A percentile compares a stretch with the other conserved stretches of the same genome.
phyloP scores from a whole-genome alignment of 2,888 invertebrate species.

The Troides oblongomaculatus region DNA sequence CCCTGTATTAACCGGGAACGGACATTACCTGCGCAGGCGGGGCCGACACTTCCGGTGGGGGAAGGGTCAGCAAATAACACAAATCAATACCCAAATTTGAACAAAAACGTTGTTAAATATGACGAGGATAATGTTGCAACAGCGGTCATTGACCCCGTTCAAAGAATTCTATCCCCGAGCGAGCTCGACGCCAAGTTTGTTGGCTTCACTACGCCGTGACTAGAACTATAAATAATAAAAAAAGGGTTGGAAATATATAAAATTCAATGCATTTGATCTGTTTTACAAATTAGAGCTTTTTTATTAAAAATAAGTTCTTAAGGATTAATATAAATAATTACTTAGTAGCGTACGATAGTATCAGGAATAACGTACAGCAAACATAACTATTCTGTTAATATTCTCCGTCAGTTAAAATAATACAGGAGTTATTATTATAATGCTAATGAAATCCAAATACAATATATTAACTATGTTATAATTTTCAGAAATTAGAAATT shows the following conservation, averaged over 20 bases:
- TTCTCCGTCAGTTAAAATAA: too few species aligned
- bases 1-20: constrained; percentile 30
- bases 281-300: neutral
- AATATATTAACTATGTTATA: too few species aligned
- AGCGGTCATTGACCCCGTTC: constrained; percentile 16
- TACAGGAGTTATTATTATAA: too few species aligned
- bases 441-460: too few species aligned
- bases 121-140: neutral
- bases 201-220: neutral
- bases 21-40: constrained; percentile 50
- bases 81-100: constrained; percentile 44
- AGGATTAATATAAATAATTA: neutral
- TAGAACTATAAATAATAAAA: constrained; percentile 3
- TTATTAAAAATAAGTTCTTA: neutral
- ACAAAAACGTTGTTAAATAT: constrained; percentile 43
- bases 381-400: too few species aligned
- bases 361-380: too few species aligned
- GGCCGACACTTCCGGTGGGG: constrained; percentile 55
- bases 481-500: too few species aligned
- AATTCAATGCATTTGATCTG: constrained; percentile 1
- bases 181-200: constrained; percentile 9
- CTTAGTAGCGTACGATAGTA: neutral
- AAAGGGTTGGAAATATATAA: neutral
- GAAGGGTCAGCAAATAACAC: constrained; percentile 47
- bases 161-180: constrained; percentile 8